Conservation (phyloP, 1,140 invertebrate species). For the Octopus sinensis region DNA sequence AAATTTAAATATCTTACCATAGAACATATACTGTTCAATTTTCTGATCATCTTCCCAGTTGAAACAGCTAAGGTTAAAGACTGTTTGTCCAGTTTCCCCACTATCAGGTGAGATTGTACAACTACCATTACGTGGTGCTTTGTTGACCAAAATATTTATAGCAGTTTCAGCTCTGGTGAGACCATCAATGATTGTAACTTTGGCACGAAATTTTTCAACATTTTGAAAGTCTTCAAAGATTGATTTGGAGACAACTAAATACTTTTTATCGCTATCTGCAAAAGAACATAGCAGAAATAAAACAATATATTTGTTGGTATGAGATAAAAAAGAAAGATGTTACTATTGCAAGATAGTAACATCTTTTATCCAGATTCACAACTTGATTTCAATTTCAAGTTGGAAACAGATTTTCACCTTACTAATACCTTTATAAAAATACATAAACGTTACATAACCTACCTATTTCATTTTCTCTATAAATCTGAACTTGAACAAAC, state of each 20-base stretch:
- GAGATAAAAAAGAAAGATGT: no score
- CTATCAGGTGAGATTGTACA: slow-evolving; percentile 34
- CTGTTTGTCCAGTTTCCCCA: slow-evolving; percentile 25
- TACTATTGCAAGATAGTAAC: no score
- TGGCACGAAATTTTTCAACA: slow-evolving; percentile 23
- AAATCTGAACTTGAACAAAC: no score
- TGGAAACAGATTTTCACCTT: no score
- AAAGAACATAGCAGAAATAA: slow-evolving; percentile 8
- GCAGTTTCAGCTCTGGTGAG: slow-evolving; percentile 12
- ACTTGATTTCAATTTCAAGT: no score
- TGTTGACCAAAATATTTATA: slow-evolving; percentile 34
- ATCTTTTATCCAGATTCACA: no score
- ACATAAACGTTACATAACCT: no score
- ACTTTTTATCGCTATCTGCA: slow-evolving; percentile 29
- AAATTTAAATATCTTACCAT: slow-evolving; percentile 29
- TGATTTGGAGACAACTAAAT: slow-evolving; percentile 23
- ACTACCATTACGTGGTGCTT: slow-evolving; percentile 37
- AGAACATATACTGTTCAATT: slow-evolving; percentile 38
- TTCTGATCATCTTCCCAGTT: slow-evolving; percentile 41
- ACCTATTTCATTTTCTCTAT: no score
- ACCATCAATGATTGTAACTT: slow-evolving; percentile 19
- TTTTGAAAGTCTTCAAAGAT: slow-evolving; percentile 23
- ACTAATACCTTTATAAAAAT: no score
- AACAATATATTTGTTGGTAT: background rate
- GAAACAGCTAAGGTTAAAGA: slow-evolving; percentile 33